A percentile compares a stretch with the other conserved stretches of the same genome.
Conservation (phyloP, 1,140 invertebrate species). For the Odontomachus brunneus region DNA sequence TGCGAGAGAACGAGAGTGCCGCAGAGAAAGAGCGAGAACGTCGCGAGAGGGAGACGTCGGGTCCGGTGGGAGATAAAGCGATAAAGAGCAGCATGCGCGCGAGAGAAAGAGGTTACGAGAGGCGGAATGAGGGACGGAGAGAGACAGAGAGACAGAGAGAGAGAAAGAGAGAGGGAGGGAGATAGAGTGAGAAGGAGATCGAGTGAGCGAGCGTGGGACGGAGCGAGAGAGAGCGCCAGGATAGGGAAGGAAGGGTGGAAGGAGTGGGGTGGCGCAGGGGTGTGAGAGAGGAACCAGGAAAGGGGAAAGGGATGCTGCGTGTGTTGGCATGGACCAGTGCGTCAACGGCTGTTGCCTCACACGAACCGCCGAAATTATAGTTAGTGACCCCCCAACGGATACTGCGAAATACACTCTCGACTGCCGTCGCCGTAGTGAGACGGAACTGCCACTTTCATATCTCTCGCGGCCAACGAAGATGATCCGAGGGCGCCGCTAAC, state of each 20-base stretch:
- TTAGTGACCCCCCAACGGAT: conserved; percentile 81
- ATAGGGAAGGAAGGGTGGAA: conserved; percentile 64
- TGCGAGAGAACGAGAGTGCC: conserved; percentile 53
- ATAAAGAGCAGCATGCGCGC: conserved; percentile 69
- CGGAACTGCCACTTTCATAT: conserved; percentile 34
- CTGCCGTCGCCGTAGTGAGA: conserved; percentile 51
- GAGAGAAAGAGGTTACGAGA: conserved; percentile 70
- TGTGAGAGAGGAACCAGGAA: conserved; percentile 74
- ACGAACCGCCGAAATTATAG: conserved; percentile 85
- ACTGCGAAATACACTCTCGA: conserved; percentile 68
- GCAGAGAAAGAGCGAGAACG: conserved; percentile 58
- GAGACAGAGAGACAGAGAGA: conserved; percentile 51
- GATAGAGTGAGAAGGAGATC: conserved; percentile 15
- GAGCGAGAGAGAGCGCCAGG: conserved; percentile 61
- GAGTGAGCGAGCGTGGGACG: conserved; percentile 45
- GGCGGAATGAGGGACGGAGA: conserved; percentile 73
- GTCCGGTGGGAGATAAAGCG: conserved; percentile 77
- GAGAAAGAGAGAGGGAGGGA: conserved; percentile 15
- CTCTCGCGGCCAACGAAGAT: conserved; percentile 38
- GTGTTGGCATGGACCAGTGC: conserved; percentile 86
- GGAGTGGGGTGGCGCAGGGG: conserved; percentile 73
- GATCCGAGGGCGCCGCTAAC: conserved; percentile 50
- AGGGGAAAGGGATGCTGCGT: conserved; percentile 84
- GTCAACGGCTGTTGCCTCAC: conserved; percentile 86
- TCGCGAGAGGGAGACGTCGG: conserved; percentile 59